These are phyloP conservation scores for Choreutis nemorana DNA, from an alignment of 2,888 invertebrate species.

Conservation along the genomic window DNA sequence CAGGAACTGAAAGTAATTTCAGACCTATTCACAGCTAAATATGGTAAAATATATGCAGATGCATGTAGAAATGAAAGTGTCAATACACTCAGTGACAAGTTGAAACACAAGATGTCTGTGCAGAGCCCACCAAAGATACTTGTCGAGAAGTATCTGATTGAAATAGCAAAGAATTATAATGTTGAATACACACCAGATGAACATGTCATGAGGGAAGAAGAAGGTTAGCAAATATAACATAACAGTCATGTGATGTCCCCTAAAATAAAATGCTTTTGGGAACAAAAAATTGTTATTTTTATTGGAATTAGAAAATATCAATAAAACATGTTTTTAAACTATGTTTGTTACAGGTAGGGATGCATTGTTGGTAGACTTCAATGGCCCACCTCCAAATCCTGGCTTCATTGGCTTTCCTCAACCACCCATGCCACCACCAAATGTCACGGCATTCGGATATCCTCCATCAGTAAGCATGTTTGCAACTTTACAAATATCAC, in stretches of 20 bases:
- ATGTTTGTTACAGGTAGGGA: slow-evolving; percentile 67
- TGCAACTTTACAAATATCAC: slow-evolving; percentile 2
- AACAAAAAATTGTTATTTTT: neutral
- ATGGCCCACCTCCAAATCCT: slow-evolving; percentile 72
- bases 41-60: slow-evolving; percentile 92
- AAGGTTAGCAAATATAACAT: slow-evolving; percentile 29
- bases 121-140: slow-evolving; percentile 95
- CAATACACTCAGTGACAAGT: slow-evolving; percentile 85
- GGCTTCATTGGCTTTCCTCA: slow-evolving; percentile 86
- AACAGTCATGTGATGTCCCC: neutral
- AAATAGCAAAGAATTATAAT: slow-evolving; percentile 96
- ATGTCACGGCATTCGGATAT: slow-evolving; percentile 70
- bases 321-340: too few relatives aligned
- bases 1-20: slow-evolving; percentile 80
- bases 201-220: slow-evolving; percentile 83
- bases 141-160: slow-evolving; percentile 92
- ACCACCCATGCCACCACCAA: slow-evolving; percentile 68
- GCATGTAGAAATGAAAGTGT: slow-evolving; percentile 85
- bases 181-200: slow-evolving; percentile 96
- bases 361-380: slow-evolving; percentile 74
- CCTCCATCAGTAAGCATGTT: slow-evolving; percentile 55
- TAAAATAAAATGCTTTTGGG: neutral
- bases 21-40: slow-evolving; percentile 89
- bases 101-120: slow-evolving; percentile 92
- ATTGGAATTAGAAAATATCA: neutral